These are phyloP conservation scores for Tuta absoluta DNA, from an alignment of 2,888 invertebrate species.

Conservation along the genomic window DNA sequence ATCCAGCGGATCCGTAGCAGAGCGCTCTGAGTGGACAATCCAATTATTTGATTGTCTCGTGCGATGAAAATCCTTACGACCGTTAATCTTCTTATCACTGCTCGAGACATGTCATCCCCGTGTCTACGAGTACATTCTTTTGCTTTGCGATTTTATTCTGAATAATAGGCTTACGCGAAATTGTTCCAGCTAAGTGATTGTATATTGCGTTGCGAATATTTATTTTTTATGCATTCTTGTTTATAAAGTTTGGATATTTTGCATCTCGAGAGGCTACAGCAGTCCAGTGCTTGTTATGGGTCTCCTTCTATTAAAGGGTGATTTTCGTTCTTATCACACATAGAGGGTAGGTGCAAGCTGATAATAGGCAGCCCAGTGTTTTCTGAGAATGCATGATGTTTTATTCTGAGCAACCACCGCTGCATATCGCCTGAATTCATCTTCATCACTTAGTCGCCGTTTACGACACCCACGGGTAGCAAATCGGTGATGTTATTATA, in stretches of 20 bases:
- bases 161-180: slow-evolving; percentile 19
- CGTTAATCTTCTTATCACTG: slow-evolving; percentile 33
- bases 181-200: not conserved
- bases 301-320: too few species aligned
- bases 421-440: too few species aligned
- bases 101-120: slow-evolving; percentile 31
- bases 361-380: too few species aligned
- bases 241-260: not conserved
- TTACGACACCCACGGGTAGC: too few species aligned
- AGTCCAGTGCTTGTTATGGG: too few species aligned
- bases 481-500: too few species aligned
- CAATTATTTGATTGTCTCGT: slow-evolving; percentile 37
- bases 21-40: slow-evolving; percentile 37
- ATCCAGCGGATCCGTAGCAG: slow-evolving; percentile 26
- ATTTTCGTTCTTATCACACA: too few species aligned
- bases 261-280: too few species aligned
- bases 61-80: slow-evolving; percentile 28
- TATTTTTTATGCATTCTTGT: not conserved
- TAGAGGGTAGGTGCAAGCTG: too few species aligned
- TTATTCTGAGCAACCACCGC: not conserved
- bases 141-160: slow-evolving; percentile 23
- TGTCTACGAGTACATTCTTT: slow-evolving; percentile 18
- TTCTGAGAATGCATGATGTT: too few species aligned
- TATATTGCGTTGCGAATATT: slow-evolving; percentile 1
- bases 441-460: too few species aligned